Evolutionary conservation across 2,888 invertebrate species (phyloP).

Genomic region (Cyaniris semiargus): DNA sequence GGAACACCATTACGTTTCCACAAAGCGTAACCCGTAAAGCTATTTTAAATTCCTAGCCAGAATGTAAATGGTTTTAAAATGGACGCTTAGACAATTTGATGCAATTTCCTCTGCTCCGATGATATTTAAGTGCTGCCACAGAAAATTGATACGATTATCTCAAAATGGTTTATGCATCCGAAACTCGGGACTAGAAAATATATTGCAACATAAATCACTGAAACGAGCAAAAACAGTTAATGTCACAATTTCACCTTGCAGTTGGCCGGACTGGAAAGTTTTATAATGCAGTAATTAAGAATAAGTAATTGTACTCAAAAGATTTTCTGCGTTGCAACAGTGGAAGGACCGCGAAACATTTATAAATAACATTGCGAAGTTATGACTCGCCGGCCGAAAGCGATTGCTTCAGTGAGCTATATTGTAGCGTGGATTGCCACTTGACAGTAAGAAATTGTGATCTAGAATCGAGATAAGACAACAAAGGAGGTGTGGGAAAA

Average conservation of each 20-base stretch:
- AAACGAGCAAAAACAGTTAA: background rate
- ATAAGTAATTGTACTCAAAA: slow-evolving; percentile 12
- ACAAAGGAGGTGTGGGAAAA: slow-evolving; percentile 20
- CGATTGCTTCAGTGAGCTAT: slow-evolving; percentile 17
- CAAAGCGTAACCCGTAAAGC: slow-evolving; percentile 63
- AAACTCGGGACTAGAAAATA: slow-evolving; percentile 23
- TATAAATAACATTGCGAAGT: slow-evolving; percentile 17
- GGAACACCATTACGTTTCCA: slow-evolving; percentile 72
- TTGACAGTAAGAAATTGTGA: slow-evolving; percentile 15
- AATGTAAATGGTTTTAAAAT: slow-evolving; percentile 47
- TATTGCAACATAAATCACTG: background rate
- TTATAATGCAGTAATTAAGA: slow-evolving; percentile 4
- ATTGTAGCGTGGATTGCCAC: slow-evolving; percentile 16
- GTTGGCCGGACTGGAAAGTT: slow-evolving; percentile 7
- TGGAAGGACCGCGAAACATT: slow-evolving; percentile 2
- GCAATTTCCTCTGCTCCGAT: slow-evolving; percentile 38
- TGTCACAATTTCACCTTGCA: slow-evolving; percentile 1
- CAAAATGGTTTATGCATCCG: slow-evolving; percentile 8
- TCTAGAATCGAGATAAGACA: slow-evolving; percentile 7
- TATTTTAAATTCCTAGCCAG: slow-evolving; percentile 37
- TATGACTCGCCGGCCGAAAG: background rate
- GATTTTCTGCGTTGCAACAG: slow-evolving; percentile 5
- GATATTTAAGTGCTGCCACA: slow-evolving; percentile 35
- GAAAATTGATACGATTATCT: slow-evolving; percentile 32
- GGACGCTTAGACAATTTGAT: slow-evolving; percentile 47